These are phyloP conservation scores for Pelodytes ibericus DNA, from an alignment of 2,797 vertebrate genomes.

Conservation along the genomic window DNA sequence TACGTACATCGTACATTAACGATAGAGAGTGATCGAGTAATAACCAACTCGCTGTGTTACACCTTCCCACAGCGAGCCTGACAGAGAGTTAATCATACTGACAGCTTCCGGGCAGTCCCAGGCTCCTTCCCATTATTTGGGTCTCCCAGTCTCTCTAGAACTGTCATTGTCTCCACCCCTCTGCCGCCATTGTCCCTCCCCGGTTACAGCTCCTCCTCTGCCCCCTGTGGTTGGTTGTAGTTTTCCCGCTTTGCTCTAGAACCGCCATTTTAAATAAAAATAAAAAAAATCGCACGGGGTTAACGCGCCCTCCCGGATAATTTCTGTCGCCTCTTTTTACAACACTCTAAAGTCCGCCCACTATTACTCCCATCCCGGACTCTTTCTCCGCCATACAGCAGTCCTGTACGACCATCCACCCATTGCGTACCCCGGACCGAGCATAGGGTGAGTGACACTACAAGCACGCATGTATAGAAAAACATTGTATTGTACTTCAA, in stretches of 20 bases:
- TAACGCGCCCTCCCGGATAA: background rate
- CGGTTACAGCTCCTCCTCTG: conserved; percentile 55
- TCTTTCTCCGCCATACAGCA: background rate
- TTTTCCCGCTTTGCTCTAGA: conserved; percentile 48
- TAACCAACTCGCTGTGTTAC: no score
- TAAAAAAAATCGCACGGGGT: conserved; percentile 29
- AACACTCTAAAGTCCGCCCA: background rate
- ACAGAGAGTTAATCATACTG: no score
- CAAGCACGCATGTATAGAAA: no score
- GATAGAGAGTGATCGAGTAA: no score
- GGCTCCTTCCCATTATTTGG: background rate
- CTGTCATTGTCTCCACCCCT: background rate
- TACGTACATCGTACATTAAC: no score
- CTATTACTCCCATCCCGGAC: background rate
- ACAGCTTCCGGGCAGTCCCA: background rate
- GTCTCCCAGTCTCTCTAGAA: background rate
- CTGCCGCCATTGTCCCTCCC: conserved; percentile 4
- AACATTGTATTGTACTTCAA: no score
- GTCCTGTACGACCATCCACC: background rate
- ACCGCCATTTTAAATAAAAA: conserved; percentile 57
- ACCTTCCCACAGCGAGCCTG: no score
- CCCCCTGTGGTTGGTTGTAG: conserved; percentile 42
- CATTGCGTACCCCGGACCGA: background rate
- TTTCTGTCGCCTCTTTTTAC: no score
- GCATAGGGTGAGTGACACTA: background rate